Base-by-base conservation (phyloP, 2,888 invertebrate species). In the Agrochola litura region DNA sequence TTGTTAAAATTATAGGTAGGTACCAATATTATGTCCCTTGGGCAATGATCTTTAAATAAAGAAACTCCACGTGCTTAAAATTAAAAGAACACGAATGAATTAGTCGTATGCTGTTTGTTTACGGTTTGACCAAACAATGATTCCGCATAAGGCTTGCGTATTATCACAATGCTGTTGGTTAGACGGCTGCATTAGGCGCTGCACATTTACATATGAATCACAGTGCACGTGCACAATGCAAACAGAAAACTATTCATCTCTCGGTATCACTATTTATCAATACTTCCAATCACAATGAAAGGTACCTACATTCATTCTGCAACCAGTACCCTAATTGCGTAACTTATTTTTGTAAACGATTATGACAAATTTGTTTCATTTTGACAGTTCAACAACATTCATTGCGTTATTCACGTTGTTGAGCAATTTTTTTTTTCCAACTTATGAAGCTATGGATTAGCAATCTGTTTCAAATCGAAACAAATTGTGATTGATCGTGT, bases 61-160 rank as follows among this genome's bases (percentile, higher is more conserved):
- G 37, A 43, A 19, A 25, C 12, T 22, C 41, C 2, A 52, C 3
- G 16, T 1, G 22, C 54, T 22, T 22, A 41, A 41, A 41, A 30
- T 19, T 19, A 19, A 52, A 52, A 52, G 0, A 60, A 60, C 22
- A 56, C 30, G 2, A 66, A 58, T 19, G 37, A 64, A 37, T 37
- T 37, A 63, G 49, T 52, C 56, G n/a, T 56, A 61, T 41, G 16
- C 14, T 25, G 58, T 46, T 37, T 37, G 19, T 67, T n/a, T 46
- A 43, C 43, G 49, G 22, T 41, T 56, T n/a, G 43, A 52, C 14
- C n/a, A 80, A 84, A 84, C 81, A 81, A 67, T 58, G 61, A 61
- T 37, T 46, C 37, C 41, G 30, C 52, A 56, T n/a, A 72, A 58
- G 81, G 81, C 56, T 19, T 56, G 49, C 12, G 16, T 52, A 63